Base-by-base conservation (phyloP, 2,888 invertebrate species). In the Ophioninae sp. region DNA sequence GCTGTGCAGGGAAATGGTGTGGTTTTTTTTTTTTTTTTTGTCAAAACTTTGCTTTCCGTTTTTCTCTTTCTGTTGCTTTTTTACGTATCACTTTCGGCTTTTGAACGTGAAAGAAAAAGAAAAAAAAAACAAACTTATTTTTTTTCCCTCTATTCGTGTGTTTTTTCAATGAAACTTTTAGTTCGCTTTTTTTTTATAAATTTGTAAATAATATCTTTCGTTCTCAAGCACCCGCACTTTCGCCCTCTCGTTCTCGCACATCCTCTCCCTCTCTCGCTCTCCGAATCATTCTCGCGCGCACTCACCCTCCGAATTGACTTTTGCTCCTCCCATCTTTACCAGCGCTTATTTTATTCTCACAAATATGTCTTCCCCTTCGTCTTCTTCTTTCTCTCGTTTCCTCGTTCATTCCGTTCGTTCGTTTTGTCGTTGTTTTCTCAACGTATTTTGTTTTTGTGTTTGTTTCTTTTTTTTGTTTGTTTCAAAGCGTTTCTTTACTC, bases 241-340 rank as follows among this genome's bases (percentile, higher is more conserved):
- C 39, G 75, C 82, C n/a, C 76, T 72, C 72, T 77, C 56, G 76
- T 78, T 68, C 69, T 73, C 59, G 56, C 65, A 57, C 72, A 21
- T 8, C 56, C 64, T 76, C 44, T 61, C 79, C 70, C 76, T 77
- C 80, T 79, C 72, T 81, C 82, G 79, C 78, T 79, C 85, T 79
- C 44, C 59, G 72, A 73, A 76, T 73, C 80, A 79, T 70, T 79
- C 81, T 82, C 79, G 74, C 85, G 59, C 83, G 65, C 79, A 79
- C 64, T 74, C 77, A 75, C 82, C 78, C 79, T 56, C n/a, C 85
- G 81, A 72, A 72, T 70, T 44, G 70, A 70, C 74, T 83, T 81
- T 75, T 21, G 56, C 76, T 70, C 65, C 83, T 39, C 74, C 61
- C 67, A 23, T 59, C 64, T 72, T 44, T 61, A 7, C 68, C 59